Conservation (phyloP, 2,113 vertebrate genomes). For the Pogonocichla stellata region DNA sequence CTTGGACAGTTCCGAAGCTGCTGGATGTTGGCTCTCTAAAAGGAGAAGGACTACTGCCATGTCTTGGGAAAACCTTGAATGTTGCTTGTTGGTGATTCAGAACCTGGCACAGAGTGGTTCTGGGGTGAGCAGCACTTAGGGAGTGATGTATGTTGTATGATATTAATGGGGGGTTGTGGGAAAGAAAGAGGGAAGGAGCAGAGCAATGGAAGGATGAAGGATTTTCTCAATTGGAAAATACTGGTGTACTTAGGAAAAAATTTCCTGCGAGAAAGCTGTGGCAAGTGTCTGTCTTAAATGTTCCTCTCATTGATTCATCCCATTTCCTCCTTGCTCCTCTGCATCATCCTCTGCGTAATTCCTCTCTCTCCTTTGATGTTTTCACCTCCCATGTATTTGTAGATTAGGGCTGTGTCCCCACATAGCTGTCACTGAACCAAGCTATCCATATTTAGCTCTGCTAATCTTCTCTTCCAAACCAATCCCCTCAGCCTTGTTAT, state of each 20-base stretch:
- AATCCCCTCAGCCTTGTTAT: neutral
- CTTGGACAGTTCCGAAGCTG: neutral
- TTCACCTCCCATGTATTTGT: neutral
- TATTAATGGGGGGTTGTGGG: neutral
- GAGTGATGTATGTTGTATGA: neutral
- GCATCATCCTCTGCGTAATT: neutral
- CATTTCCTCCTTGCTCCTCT: neutral
- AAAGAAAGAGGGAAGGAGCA: neutral
- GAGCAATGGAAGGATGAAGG: neutral
- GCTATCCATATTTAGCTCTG: slow-evolving; percentile 17
- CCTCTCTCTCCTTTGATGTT: neutral
- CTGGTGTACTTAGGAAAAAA: neutral
- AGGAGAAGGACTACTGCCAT: accelerated
- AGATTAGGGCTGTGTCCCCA: neutral
- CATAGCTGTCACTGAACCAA: neutral
- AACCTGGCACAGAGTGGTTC: accelerated
- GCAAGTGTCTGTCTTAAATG: neutral
- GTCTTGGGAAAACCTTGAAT: neutral
- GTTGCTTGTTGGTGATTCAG: neutral
- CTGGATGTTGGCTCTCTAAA: neutral
- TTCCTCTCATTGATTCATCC: neutral
- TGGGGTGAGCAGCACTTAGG: neutral
- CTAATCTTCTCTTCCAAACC: slow-evolving; percentile 11
- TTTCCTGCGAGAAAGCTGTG: neutral
- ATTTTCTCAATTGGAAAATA: slow-evolving; percentile 1